These are phyloP conservation scores for Oxytorus armatus DNA, from an alignment of 2,888 invertebrate species.

Conservation along the genomic window DNA sequence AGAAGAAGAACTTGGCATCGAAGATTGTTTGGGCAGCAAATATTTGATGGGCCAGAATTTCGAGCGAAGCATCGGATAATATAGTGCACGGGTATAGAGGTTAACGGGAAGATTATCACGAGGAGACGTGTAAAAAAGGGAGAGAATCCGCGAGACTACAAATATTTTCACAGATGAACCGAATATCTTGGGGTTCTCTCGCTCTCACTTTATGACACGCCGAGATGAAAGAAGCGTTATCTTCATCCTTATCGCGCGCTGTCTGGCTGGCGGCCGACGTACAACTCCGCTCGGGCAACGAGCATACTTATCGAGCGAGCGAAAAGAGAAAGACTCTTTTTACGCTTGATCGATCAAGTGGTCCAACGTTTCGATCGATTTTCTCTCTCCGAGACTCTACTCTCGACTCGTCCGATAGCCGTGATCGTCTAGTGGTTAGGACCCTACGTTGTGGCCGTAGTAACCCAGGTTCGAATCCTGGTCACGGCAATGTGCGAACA, in stretches of 20 bases:
- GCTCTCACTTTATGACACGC: not conserved
- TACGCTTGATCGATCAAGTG: conserved; percentile 59
- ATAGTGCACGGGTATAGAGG: not conserved
- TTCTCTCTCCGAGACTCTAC: conserved; percentile 12
- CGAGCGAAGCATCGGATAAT: conserved; percentile 27
- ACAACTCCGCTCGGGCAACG: not conserved
- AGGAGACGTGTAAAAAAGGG: conserved; percentile 5
- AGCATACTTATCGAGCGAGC: not conserved
- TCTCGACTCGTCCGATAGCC: conserved; percentile 66
- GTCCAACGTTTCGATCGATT: conserved; percentile 56
- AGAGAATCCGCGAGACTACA: conserved; percentile 27
- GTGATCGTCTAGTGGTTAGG: conserved; percentile 74
- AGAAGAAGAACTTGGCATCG: conserved; percentile 40
- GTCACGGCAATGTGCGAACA: conserved; percentile 82
- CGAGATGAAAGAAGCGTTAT: not conserved
- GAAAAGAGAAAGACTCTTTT: conserved; percentile 11
- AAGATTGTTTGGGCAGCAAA: conserved; percentile 61
- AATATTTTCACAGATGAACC: conserved; percentile 67
- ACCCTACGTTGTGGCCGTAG: conserved; percentile 85
- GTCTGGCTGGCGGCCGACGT: not conserved
- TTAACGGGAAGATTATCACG: conserved; percentile 29
- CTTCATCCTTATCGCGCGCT: conserved; percentile 9
- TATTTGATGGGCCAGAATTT: conserved; percentile 58
- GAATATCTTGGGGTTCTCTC: conserved; percentile 6
- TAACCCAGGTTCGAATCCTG: conserved; percentile 85